Base-by-base conservation (phyloP, 2,888 invertebrate genomes). In the Coelinius sp. region DNA sequence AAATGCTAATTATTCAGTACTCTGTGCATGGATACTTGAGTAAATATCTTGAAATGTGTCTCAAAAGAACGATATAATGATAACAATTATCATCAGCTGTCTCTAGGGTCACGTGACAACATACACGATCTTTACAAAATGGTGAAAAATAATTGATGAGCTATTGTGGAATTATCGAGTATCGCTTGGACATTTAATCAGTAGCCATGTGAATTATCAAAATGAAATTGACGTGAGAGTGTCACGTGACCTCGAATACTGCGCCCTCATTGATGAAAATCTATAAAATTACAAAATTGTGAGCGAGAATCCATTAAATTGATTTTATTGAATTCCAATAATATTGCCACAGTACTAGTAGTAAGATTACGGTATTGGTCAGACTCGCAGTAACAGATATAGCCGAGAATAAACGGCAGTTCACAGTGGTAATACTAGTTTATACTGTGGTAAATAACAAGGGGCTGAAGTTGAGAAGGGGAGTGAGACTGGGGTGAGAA, bases 1-100 rank as follows among this genome's bases (percentile, higher is more conserved):
- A 65, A 71, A 71, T 66, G 66, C 70, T 71, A 71, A 71, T 66
- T 71, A 66, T 66, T 66, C 38, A 53, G 24, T 59, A 35, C 35
- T 59, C 17, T 17, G 35, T 17, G 17, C 10, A 20, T 20, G 35
- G 49, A 20, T 35, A 41, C 65, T 65, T 25, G 64, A 20, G 35
- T 17, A 20, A 35, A 35, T 12, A 59, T 59, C 35, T 17, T 35
- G 5, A 59, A 12, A 35, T 59, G 17, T 12, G 0, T 8, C 27
- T 7, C 17, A n/a, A 49, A 17, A 41, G 41, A 8, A 17, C 3
- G 46, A 49, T 49, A 10, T 49, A 49, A 49, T 49, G n/a, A n/a
- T n/a, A n/a, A n/a, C n/a, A n/a, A n/a, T n/a, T n/a, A n/a, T n/a
- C n/a, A n/a, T n/a, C n/a, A n/a, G n/a, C n/a, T n/a, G n/a, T n/a